Evolutionary conservation across 2,888 invertebrate genomes (phyloP), one percentile per base, ranked within the genome.

Genomic region (Melitaea athalia): DNA sequence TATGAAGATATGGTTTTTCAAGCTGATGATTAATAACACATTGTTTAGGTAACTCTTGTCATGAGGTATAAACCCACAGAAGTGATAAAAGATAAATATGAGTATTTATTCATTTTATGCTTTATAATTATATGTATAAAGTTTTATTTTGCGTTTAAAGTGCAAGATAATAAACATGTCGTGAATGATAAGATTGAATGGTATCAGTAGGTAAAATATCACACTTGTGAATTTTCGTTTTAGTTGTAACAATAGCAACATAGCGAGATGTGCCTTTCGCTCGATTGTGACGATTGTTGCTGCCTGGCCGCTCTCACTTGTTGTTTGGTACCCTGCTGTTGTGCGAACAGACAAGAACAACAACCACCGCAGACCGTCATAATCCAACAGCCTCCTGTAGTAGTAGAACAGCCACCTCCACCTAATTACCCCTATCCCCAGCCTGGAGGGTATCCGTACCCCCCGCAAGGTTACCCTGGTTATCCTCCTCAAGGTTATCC

Each of bases 281-380:
- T 91, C 55, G 92, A 92, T 72, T 87, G 87, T 74, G 92, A 89
- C 24, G 92, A 92, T 52, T 88, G 88, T 76, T 92, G 92, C 78
- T 92, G 90, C 69, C 66, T 92, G 82, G 88, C 89, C 42, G 74
- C 92, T 76, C 82, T 91, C 53, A 91, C 92, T 0, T 91, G 91
- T 76, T 92, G 92, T 74, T 79, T 91, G 73, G 79, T 91, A 15
- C 91, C 92, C 17, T 91, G 92, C 74, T 78, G 89, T 66, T 92
- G 92, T 67, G 91, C 91, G 1, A 91, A 92, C 79, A 91, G 87
- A 69, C 89, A 91, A 50, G 84, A 86, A 14, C 82, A 78, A 59
- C 88, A 75, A 0, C 90, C 85, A 0, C 85, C 85, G 0, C 88
- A 85, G 64, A 85, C 86, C 0, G 83, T 91, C n/a, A 83, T 87